Conservation (phyloP, 2,888 invertebrate species). For the Buathra laborator region DNA sequence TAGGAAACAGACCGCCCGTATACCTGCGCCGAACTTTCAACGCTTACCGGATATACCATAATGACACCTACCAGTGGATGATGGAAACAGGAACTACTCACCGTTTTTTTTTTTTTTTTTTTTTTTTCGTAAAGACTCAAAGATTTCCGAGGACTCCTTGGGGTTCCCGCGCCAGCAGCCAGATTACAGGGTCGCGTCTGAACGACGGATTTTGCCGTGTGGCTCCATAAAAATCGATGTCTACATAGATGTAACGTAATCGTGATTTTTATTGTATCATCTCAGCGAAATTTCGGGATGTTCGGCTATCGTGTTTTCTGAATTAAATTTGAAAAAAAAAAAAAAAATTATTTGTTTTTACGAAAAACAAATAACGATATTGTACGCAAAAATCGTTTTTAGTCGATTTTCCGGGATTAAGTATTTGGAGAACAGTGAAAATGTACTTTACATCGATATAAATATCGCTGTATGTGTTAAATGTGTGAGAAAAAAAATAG, state of each 20-base stretch:
- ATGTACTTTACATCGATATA: no score
- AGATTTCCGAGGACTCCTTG: slow-evolving; percentile 71
- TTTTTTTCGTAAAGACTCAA: slow-evolving; percentile 72
- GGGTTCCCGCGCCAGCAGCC: slow-evolving; percentile 53
- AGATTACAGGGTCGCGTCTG: slow-evolving; percentile 75
- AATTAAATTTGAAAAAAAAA: background rate
- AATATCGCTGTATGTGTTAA: no score
- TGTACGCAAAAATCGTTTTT: no score
- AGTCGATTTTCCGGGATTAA: no score
- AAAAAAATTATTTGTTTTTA: background rate
- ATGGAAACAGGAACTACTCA: slow-evolving; percentile 41
- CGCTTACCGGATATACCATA: slow-evolving; percentile 44
- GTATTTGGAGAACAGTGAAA: no score
- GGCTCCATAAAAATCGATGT: slow-evolving; percentile 49
- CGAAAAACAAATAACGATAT: background rate
- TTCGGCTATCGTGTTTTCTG: background rate
- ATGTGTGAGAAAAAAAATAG: no score
- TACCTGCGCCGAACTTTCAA: slow-evolving; percentile 37
- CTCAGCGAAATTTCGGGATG: background rate
- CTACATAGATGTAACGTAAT: slow-evolving; percentile 10
- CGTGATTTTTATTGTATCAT: no score
- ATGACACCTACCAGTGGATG: slow-evolving; percentile 28
- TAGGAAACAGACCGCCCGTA: slow-evolving; percentile 6
- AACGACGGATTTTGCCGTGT: slow-evolving; percentile 52
- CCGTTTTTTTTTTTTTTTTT: background rate